These are phyloP conservation scores for Astreopora myriophthalma DNA, from an alignment of 64 coral and sea anemone species.

Conservation along the genomic window DNA sequence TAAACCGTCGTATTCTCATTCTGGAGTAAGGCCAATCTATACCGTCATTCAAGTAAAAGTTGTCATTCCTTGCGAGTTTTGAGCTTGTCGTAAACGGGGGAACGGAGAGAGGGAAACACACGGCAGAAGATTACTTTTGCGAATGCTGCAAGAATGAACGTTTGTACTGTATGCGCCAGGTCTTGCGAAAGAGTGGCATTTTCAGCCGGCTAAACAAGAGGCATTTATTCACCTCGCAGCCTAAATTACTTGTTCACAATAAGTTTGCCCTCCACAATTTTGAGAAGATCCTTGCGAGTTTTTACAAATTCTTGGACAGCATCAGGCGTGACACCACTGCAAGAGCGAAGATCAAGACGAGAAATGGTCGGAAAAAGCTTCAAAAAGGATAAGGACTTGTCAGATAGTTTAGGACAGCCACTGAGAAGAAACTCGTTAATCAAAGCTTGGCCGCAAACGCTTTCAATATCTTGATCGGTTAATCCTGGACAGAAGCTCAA, in stretches of 20 bases:
- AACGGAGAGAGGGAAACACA: no score
- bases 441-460: conserved; percentile 52
- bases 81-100: no score
- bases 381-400: conserved; percentile 66
- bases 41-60: no score
- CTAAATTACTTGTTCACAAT: conserved; percentile 39
- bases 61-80: no score
- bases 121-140: no score
- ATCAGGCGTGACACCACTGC: conserved; percentile 53
- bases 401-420: conserved; percentile 86
- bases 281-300: conserved; percentile 45
- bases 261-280: conserved; percentile 82
- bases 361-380: conserved; percentile 56
- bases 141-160: neutral
- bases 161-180: no score
- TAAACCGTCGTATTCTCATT: no score
- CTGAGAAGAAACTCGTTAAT: conserved; percentile 79
- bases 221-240: neutral
- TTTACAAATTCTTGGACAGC: conserved; percentile 79
- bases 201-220: neutral
- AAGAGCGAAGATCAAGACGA: conserved; percentile 83
- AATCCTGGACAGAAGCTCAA: conserved; percentile 92
- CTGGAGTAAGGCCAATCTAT: no score
- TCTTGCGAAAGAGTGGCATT: neutral
- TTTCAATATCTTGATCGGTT: conserved; percentile 86